A percentile compares a stretch with the other conserved stretches of the same genome.
phyloP scores from a whole-genome alignment of 2,888 invertebrate species.

The Metallyticus violacea region DNA sequence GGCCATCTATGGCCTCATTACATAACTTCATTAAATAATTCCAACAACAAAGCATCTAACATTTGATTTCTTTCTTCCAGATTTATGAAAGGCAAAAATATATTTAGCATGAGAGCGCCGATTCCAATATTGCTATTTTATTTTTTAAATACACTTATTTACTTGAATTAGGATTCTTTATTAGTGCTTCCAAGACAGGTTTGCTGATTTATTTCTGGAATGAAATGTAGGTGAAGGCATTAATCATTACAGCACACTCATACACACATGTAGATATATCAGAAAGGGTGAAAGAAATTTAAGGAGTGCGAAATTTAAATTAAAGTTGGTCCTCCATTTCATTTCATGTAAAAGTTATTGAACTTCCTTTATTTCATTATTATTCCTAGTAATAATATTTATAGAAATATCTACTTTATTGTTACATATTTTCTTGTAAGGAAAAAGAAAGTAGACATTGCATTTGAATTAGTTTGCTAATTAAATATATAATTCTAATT shows the following conservation, averaged over 20 bases:
- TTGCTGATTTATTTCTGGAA: neutral
- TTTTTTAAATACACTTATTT: too few relatives aligned
- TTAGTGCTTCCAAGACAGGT: neutral
- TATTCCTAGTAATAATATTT: neutral
- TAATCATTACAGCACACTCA: neutral
- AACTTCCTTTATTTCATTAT: neutral
- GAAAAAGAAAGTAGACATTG: neutral
- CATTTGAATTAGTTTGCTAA: neutral
- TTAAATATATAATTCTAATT: neutral
- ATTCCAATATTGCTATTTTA: too few relatives aligned
- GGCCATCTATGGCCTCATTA: too few relatives aligned
- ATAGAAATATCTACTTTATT: neutral
- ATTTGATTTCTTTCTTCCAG: too few relatives aligned
- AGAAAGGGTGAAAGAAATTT: neutral
- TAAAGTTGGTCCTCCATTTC: constrained; percentile 8
- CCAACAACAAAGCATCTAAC: too few relatives aligned
- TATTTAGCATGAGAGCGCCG: too few relatives aligned
- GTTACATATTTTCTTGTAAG: neutral
- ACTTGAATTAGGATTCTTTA: too few relatives aligned
- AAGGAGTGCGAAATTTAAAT: neutral
- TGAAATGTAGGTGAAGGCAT: neutral
- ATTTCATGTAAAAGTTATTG: neutral
- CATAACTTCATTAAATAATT: too few relatives aligned
- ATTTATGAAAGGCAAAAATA: too few relatives aligned
- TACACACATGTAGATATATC: neutral